Base-by-base conservation (phyloP, 2,888 invertebrate species). In the Ectemnius continuus region DNA sequence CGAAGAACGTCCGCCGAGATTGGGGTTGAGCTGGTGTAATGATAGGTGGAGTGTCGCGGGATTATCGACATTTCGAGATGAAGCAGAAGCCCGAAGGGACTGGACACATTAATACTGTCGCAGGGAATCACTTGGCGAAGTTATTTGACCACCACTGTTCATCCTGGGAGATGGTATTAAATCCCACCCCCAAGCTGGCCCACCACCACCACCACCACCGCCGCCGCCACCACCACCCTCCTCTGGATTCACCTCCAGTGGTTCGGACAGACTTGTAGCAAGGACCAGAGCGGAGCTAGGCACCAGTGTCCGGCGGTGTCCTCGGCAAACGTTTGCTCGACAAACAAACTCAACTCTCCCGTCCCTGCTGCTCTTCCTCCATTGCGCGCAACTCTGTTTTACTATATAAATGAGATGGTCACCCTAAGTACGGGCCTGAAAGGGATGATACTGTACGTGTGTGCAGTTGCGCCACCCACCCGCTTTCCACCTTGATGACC, bases 281-380 rank as follows among this genome's bases (percentile, higher is more conserved):
- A 86, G 85, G 81, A 85, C 84, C 84, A 80, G 83, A 85, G 86
- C 84, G 85, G 36, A 82, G 87, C 87, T 81, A 85, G 87, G 87
- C 89, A 89, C 87, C 90, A 87, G 89, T 89, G 90, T 90, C 89
- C 89, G 83, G 87, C 88, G 89, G 90, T 91, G 90, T 91, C 91
- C 89, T 90, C 87, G 88, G 88, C 90, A 91, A 91, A 91, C 91
- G 90, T 91, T 91, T 91, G 87, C 90, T 88, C 87, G 87, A 86
- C 89, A 91, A 91, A 91, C 90, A 91, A 90, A 89, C 88, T 89
- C 86, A 81, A 86, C 88, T 86, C 36, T 36, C 83, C 78, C 85
- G 76, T 76, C 80, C 70, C 79, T 75, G 81, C 83, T 82, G 71
- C 36, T 36, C 36, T 6, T 36, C 36, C 84, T 77, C 85, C 78